These are phyloP conservation scores for Sciurus vulgaris DNA, from an alignment of 2,797 vertebrate species.

Conservation along the genomic window DNA sequence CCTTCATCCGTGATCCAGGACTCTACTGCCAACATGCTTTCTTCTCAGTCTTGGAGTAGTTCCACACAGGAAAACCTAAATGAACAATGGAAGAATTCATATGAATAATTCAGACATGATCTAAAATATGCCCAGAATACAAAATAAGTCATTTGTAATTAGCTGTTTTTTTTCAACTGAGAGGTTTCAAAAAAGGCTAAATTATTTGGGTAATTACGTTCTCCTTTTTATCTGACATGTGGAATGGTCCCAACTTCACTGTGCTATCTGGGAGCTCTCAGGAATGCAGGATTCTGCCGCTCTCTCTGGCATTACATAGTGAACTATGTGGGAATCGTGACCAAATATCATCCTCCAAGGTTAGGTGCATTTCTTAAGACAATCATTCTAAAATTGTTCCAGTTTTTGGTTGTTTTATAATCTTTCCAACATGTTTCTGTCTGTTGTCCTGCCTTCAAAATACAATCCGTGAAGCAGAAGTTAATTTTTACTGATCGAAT, in stretches of 20 bases:
- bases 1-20: not conserved
- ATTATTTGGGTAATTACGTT: slow-evolving; percentile 66
- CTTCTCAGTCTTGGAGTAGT: slow-evolving; percentile 31
- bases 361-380: slow-evolving; percentile 1
- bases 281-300: not conserved
- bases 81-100: slow-evolving; percentile 59
- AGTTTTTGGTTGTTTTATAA: not conserved
- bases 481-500: slow-evolving; percentile 55
- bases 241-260: slow-evolving; percentile 35
- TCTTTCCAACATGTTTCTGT: slow-evolving; percentile 4
- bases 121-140: slow-evolving; percentile 21
- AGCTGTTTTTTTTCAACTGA: slow-evolving; percentile 73
- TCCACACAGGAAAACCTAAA: slow-evolving; percentile 35
- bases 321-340: not conserved
- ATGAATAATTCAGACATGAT: slow-evolving; percentile 44
- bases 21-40: not conserved
- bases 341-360: not conserved
- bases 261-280: not conserved
- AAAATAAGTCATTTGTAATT: slow-evolving; percentile 70
- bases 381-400: not conserved
- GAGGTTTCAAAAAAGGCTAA: slow-evolving; percentile 67
- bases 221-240: slow-evolving; percentile 48
- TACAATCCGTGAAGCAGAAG: not conserved
- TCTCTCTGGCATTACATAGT: not conserved
- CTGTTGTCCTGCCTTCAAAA: not conserved